Base-by-base conservation (phyloP, 2,888 invertebrate genomes). In the Boloria selene region DNA sequence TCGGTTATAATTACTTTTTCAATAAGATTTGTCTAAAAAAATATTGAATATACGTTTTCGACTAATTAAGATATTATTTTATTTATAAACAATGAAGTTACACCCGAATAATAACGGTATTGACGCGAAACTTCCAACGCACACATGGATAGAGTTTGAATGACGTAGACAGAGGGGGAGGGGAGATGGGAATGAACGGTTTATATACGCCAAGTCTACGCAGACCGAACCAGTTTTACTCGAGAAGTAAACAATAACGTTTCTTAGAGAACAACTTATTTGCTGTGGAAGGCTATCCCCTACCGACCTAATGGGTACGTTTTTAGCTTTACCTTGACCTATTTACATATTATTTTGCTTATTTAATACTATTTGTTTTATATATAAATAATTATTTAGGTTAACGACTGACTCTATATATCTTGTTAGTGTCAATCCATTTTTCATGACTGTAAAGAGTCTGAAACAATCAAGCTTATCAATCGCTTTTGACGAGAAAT, bases 161-260 rank as follows among this genome's bases (percentile, higher is more conserved):
- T 90, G 91, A 90, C 89, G 90, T 81, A 83, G 72, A 74, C 14
- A n/a, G 71, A 73, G 72, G 63, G 74, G 73, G 69, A 70, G 74
- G 77, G 78, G 69, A 71, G 42, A 72, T 73, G 73, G 73, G 76
- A 81, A 74, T 76, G 73, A 71, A 76, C 71, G 78, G 83, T 85
- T 86, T 90, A 91, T 88, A 92, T 90, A 76, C 80, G 70, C 75
- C 83, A 85, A 81, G 79, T 81, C 74, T 67, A 81, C 83, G 77
- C 83, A 75, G 68, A 70, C 45, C 60, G 70, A 82, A 83, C 83
- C 90, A 92, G 91, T 91, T 88, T 81, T 74, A 72, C 79, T 88
- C 79, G 71, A 79, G 82, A 85, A 79, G 85, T 85, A 88, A 87
- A 86, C 85, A 87, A 83, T 85, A 71, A 76, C 77, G 77, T 75